Evolutionary conservation across 2,797 vertebrate genomes (phyloP), one percentile per base, ranked within the genome.

Genomic region (Poeciliopsis gracilis): DNA sequence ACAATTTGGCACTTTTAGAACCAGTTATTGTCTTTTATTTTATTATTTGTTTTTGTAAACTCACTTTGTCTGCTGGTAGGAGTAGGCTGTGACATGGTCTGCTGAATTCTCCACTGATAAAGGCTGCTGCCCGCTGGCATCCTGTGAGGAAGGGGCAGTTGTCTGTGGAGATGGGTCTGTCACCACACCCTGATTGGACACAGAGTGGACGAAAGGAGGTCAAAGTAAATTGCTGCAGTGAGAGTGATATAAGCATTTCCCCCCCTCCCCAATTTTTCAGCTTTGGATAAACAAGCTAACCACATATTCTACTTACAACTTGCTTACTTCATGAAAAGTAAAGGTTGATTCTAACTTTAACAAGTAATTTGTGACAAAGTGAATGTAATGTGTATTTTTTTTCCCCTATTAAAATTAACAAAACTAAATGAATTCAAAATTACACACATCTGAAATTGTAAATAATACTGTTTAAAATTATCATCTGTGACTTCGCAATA

Each of bases 1-100:
- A 13, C 72, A 51, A 73, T n/a, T 11, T 55, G 38, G 11, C 12
- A 53, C 5, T 38, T 49, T 28, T 53, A 73, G 49, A 51, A 51
- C 47, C 33, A 61, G 59, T 45, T 4, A 0, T 51, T 25, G 20
- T 53, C 25, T 25, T 53, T 33, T 36, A 72, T 9, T 71, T 45
- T 45, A 20, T 33, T 33, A 33, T 33, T 33, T 2, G 6, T 43
- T 36, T 57, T 28, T 45, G 16, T 18, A 18, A 69, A 92, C 97
- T 97, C 94, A 99, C 98, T 99, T 99, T 85, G 97, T 96, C 92
- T 95, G 94, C 91, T 98, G 98, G 96, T 98, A 99, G 84, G 97
- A 97, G 95, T 99, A 99, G 94, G 97, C 96, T 93, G 97, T 94
- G 15, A 96, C 94, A 61, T 99, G 98, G 92, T 99, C 98, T 75